phyloP scores from a whole-genome alignment of 2,888 invertebrate species.

The Lamellibrachia satsuma region DNA sequence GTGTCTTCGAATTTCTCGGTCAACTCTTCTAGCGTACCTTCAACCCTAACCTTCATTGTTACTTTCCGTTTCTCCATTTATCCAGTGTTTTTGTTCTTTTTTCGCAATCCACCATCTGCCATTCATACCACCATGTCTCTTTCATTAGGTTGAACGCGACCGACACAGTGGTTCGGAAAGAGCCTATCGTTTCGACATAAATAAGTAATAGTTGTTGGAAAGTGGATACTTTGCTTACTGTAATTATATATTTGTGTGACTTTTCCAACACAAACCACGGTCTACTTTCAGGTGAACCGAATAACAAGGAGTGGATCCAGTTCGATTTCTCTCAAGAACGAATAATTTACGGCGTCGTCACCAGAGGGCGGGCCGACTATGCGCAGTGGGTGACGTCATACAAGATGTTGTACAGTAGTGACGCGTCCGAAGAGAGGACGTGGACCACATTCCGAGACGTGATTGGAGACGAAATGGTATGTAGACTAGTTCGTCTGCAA shows the following conservation, averaged over 20 bases:
- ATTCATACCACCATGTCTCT: too few relatives aligned
- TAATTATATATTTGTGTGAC: neutral
- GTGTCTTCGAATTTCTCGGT: too few relatives aligned
- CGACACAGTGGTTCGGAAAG: too few relatives aligned
- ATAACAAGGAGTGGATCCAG: constrained; percentile 35
- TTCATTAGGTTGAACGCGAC: too few relatives aligned
- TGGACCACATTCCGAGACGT: constrained; percentile 29
- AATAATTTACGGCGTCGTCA: constrained; percentile 32
- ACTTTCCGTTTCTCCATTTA: too few relatives aligned
- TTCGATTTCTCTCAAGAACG: constrained; percentile 30
- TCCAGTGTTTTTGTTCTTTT: too few relatives aligned
- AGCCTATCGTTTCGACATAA: too few relatives aligned
- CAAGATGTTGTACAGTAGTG: constrained; percentile 32
- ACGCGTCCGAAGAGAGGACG: neutral
- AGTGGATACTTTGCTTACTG: neutral
- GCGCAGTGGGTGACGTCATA: constrained; percentile 37
- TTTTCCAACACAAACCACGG: neutral
- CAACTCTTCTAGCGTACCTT: too few relatives aligned
- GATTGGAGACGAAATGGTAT: constrained; percentile 26
- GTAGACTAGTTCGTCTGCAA: too few relatives aligned
- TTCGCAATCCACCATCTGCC: too few relatives aligned
- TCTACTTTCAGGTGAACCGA: constrained; percentile 33
- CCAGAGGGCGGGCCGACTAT: constrained; percentile 36
- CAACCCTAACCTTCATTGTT: too few relatives aligned
- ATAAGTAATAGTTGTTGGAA: neutral